Conservation (phyloP, 1,140 invertebrate species). For the Lordiphosa stackelbergi region DNA sequence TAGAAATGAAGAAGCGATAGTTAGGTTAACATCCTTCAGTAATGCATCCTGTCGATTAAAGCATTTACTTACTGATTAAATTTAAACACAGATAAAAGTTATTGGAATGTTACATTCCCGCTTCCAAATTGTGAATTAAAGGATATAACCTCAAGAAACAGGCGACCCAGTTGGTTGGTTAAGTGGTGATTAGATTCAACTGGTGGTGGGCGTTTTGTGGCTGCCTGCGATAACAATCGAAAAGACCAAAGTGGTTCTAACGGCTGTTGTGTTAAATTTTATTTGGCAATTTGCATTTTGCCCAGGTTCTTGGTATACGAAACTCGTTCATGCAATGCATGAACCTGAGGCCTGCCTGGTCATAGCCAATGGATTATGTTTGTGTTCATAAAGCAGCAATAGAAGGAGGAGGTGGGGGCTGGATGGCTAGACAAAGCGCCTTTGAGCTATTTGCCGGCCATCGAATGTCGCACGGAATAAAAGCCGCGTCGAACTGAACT, state of each 20-base stretch:
- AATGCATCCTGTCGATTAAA: too few relatives aligned
- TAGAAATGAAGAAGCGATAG: too few relatives aligned
- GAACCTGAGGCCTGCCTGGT: conserved; percentile 8
- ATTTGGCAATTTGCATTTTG: conserved; percentile 34
- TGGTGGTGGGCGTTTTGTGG: conserved; percentile 39
- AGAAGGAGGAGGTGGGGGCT: conserved; percentile 5
- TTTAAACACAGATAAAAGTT: too few relatives aligned
- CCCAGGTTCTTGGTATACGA: conserved; percentile 24
- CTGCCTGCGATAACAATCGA: conserved; percentile 35
- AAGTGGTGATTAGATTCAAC: neutral
- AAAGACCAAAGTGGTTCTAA: conserved; percentile 22
- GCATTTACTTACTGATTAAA: too few relatives aligned
- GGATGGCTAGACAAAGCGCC: conserved; percentile 51
- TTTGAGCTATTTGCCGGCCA: conserved; percentile 53
- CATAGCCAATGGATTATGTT: conserved; percentile 22
- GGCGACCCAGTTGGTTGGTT: conserved; percentile 9
- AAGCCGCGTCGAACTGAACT: conserved; percentile 33
- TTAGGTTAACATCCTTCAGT: too few relatives aligned
- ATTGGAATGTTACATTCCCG: too few relatives aligned
- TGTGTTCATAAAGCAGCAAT: conserved; percentile 45
- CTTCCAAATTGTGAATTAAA: conserved; percentile 1
- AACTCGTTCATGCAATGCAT: conserved; percentile 20
- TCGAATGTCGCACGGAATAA: conserved; percentile 30
- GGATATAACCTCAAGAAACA: conserved; percentile 3
- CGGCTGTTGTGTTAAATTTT: conserved; percentile 33